Conservation (phyloP, 2,888 invertebrate species). For the Torymus texanus region DNA sequence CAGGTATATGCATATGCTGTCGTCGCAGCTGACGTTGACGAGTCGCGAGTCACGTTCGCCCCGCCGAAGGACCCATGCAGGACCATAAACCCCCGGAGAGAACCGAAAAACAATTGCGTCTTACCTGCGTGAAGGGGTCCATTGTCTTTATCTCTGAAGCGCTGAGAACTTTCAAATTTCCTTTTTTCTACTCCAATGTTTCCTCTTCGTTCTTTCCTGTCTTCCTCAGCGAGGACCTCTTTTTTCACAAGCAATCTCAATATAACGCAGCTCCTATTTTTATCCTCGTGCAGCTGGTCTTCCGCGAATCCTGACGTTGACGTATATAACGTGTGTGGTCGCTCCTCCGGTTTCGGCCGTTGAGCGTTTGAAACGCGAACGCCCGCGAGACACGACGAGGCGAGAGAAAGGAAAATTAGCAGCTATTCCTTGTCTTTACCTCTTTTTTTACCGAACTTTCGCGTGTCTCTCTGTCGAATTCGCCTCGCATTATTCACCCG, state of each 20-base stretch:
- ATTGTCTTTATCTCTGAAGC: conserved; percentile 69
- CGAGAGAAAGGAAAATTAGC: no score
- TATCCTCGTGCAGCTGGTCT: conserved; percentile 21
- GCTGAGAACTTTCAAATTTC: background rate
- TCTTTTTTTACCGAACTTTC: background rate
- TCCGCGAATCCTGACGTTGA: conserved; percentile 25
- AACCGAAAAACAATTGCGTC: conserved; percentile 55
- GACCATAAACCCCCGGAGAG: conserved; percentile 15
- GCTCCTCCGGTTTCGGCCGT: conserved; percentile 65
- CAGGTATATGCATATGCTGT: conserved; percentile 4
- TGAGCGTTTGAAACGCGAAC: conserved; percentile 67
- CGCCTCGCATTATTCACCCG: conserved; percentile 7
- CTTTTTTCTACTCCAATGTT: background rate
- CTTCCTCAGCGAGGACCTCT: background rate
- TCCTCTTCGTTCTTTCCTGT: background rate
- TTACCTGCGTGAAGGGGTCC: conserved; percentile 84
- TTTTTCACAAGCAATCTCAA: background rate
- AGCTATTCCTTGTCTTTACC: no score
- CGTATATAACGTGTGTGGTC: background rate
- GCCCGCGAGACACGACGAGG: conserved; percentile 56
- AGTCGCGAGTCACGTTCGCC: no score
- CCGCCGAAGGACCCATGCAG: background rate
- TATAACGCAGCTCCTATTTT: background rate
- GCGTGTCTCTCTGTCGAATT: background rate
- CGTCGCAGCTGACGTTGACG: no score